Conservation (phyloP, 2,113 vertebrate genomes). For the Eubucco bourcierii region DNA sequence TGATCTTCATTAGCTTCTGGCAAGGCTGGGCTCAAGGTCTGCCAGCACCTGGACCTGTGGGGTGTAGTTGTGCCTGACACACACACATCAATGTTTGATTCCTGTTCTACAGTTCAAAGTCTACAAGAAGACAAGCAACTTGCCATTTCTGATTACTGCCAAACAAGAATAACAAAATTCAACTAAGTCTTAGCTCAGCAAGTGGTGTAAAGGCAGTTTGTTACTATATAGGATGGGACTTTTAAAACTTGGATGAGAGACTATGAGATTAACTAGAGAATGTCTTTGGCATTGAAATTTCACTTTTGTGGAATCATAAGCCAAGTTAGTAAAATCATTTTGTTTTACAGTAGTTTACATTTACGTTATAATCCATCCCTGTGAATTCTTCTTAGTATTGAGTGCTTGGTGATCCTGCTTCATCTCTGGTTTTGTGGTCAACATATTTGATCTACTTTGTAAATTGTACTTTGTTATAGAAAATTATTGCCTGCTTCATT, state of each 20-base stretch:
- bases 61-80: too few relatives aligned
- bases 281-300: not conserved
- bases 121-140: not conserved
- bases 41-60: too few relatives aligned
- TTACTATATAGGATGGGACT: rapidly evolving
- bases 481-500: not conserved
- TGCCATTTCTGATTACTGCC: not conserved
- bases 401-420: not conserved
- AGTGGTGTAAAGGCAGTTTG: not conserved
- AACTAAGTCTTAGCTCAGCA: not conserved
- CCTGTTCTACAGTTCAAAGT: not conserved
- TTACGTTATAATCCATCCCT: not conserved
- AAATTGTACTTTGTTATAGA: not conserved
- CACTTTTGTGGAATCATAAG: not conserved
- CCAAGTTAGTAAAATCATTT: not conserved
- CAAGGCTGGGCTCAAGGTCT: too few relatives aligned
- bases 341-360: not conserved
- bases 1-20: too few relatives aligned
- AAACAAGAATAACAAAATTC: not conserved
- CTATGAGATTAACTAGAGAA: not conserved
- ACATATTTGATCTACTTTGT: not conserved
- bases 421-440: not conserved
- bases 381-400: not conserved
- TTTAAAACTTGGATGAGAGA: not conserved
- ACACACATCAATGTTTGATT: not conserved